These are phyloP conservation scores for Nothobranchius kuhntae DNA, from an alignment of 2,113 vertebrate species.

Conservation along the genomic window DNA sequence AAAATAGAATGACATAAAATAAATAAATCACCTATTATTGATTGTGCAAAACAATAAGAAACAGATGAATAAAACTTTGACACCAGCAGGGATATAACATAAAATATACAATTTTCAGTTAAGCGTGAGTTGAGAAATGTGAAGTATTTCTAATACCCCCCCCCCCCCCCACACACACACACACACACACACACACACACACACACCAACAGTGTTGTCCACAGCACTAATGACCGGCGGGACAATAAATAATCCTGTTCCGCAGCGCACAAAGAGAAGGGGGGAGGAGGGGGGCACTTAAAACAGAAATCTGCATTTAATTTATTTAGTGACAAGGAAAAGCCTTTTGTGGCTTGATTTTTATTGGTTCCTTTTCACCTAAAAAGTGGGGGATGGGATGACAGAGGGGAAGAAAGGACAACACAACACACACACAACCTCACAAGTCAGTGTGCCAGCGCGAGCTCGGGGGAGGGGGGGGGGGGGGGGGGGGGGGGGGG, in stretches of 20 bases:
- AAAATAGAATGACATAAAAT: no score
- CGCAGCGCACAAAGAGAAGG: slow-evolving; percentile 53
- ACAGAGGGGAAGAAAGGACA: slow-evolving; percentile 52
- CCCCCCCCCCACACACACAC: no score
- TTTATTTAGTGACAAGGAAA: slow-evolving; percentile 79
- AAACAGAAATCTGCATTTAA: slow-evolving; percentile 77
- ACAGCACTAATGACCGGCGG: slow-evolving; percentile 65
- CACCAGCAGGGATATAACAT: no score
- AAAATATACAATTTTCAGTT: no score
- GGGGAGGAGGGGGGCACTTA: slow-evolving; percentile 53
- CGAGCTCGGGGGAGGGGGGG: slow-evolving; percentile 60
- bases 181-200: not conserved
- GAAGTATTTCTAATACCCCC: not conserved
- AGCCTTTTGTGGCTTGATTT: slow-evolving; percentile 73
- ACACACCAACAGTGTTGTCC: slow-evolving; percentile 40
- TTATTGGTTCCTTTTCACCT: slow-evolving; percentile 77
- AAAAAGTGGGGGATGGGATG: slow-evolving; percentile 61
- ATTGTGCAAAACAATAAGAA: no score
- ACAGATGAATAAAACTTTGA: no score
- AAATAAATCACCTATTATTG: no score
- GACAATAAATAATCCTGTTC: slow-evolving; percentile 67
- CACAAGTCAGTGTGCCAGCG: slow-evolving; percentile 62
- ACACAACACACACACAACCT: slow-evolving; percentile 21
- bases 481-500: not conserved
- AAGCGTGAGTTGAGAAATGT: no score